These are phyloP conservation scores for Sebastes aleutianus DNA, from an alignment of 2,797 vertebrate species.

Conservation along the genomic window DNA sequence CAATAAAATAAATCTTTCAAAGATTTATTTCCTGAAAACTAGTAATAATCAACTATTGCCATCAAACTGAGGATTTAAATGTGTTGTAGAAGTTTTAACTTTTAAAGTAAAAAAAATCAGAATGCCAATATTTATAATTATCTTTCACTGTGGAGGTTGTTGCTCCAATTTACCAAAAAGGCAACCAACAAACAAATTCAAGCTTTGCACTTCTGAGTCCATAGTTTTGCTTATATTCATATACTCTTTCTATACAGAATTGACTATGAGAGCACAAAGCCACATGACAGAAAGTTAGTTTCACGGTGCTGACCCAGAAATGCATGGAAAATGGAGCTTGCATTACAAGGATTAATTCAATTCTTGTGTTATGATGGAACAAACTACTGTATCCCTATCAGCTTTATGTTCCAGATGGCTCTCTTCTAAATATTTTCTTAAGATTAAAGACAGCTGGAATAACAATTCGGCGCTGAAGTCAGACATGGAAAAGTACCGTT, in stretches of 20 bases:
- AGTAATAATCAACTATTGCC: not conserved
- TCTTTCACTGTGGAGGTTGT: not conserved
- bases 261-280: not conserved
- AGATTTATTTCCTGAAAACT: not conserved
- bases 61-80: not conserved
- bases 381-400: not conserved
- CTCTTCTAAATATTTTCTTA: not conserved
- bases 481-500: not conserved
- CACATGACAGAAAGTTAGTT: not conserved
- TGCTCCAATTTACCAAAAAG: not conserved
- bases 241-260: not conserved
- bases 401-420: constrained; percentile 2
- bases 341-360: not conserved
- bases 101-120: not conserved
- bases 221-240: not conserved
- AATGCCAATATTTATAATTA: not conserved
- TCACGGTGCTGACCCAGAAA: not conserved
- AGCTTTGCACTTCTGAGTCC: not conserved
- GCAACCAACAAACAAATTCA: not conserved
- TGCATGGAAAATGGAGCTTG: not conserved
- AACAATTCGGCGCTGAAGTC: not conserved
- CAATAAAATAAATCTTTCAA: not conserved
- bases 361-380: not conserved
- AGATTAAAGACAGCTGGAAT: constrained; percentile 8
- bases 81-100: not conserved